Base-by-base conservation (phyloP, 2,888 invertebrate species). In the Erannis defoliaria region DNA sequence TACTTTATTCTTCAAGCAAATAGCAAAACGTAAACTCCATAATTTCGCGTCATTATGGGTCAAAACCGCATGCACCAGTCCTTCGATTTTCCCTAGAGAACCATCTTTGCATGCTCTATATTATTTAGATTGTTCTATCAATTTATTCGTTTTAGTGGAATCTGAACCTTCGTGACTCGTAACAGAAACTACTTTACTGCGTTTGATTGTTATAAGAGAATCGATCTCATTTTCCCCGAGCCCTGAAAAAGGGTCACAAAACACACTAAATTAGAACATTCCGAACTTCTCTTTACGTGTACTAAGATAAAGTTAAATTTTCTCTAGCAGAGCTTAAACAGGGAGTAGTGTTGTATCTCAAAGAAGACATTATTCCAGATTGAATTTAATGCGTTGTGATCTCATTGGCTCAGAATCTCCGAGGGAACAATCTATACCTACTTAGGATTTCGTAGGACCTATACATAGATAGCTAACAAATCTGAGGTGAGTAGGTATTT, bases 91-190 rank as follows among this genome's bases (percentile, higher is more conserved):
- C 92, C 92, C 91, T 85, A 86, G 90, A 93, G 93, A 90, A 88
- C 92, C 91, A 93, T 93, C 93, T 92, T 89, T 82, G 80, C 80
- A 77, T 79, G 89, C 83, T 88, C 89, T 85, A 89, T 90, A 87
- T 88, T 90, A 87, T 88, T 86, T 82, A 86, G 90, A 91, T 88
- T 85, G 88, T 76, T 86, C 80, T 90, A 90, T 89, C 86, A 84
- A 83, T 85, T 77, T 66, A 38, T 23, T 6, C 1, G 1, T 5
- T 18, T 1, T 71, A 77, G 42, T 33, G 26, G 1, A 85, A 71
- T 73, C 64, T 68, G 21, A 58, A 73, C 85, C 70, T 53, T 51
- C 23, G 1, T 0, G 0, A 0, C 0, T 0, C 0, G 0, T 0
- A 6, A 10, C 77, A 85, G 35, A 70, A 56, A 63, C 64, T 8